Evolutionary conservation across 2,888 invertebrate species (phyloP), one percentile per base, ranked within the genome.

Genomic region (Melinaea marsaeus): DNA sequence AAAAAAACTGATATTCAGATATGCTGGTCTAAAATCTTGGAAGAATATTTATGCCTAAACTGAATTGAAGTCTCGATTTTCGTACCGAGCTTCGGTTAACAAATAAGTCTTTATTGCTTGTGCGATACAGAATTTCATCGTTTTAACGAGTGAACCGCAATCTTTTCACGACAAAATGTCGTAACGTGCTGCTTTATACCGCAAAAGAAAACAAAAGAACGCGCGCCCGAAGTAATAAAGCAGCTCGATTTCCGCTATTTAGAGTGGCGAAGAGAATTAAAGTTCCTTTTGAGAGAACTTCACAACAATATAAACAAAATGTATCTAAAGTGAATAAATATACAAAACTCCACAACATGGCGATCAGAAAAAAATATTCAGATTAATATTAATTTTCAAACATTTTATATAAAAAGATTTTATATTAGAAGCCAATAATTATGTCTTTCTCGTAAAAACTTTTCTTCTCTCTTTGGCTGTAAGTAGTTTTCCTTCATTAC

Each of bases 231-330:
- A 79, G 83, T 82, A 83, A 88, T 86, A 85, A 86, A 85, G 79
- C 74, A 76, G 79, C 84, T 83, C 79, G 79, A 85, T 83, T 85
- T 83, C 79, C 82, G 79, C 79, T 79, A 83, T 83, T 85, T 81
- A 80, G 77, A 80, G 77, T 76, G 77, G 71, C 71, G 76, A 71
- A 83, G 79, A 83, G 80, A 87, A 86, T 86, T 87, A 83, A 86
- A 86, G 83, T 84, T 85, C 76, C 81, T 83, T 83, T 78, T 78
- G 81, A 78, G 77, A 78, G 82, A 81, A 84, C 78, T 81, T 83
- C 78, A 79, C 79, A 83, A 78, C 76, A 77, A 77, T 82, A 79
- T 78, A 82, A 79, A 79, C 77, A 80, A 78, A 80, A 82, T 82
- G 79, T 86, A 83, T 81, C 79, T 75, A 79, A 77, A 78, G 79